Percentiles rank a stretch among this genome's conserved stretches.
Conservation (phyloP, 1,140 invertebrate genomes). For the Temnothorax curvispinosus region DNA sequence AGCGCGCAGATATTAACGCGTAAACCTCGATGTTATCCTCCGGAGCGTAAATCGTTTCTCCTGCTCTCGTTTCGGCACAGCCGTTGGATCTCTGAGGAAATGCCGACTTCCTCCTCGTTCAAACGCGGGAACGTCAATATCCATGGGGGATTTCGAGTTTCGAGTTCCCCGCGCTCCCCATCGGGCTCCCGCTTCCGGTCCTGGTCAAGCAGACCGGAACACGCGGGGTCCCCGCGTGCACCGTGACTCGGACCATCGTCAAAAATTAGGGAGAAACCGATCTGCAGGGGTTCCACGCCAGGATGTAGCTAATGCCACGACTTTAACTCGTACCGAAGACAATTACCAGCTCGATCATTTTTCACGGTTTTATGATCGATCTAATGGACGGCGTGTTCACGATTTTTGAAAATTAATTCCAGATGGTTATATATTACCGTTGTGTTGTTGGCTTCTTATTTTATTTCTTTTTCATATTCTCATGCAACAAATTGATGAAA, state of each 20-base stretch:
- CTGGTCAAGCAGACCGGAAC: slow-evolving; percentile 78
- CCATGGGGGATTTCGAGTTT: slow-evolving; percentile 72
- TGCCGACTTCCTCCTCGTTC: slow-evolving; percentile 65
- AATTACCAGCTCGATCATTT: slow-evolving; percentile 78
- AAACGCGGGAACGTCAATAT: slow-evolving; percentile 67
- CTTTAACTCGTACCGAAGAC: slow-evolving; percentile 75
- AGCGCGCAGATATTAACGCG: background rate
- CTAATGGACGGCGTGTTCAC: slow-evolving; percentile 65
- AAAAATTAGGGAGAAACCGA: slow-evolving; percentile 77
- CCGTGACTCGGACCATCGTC: slow-evolving; percentile 70
- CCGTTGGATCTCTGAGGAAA: slow-evolving; percentile 52
- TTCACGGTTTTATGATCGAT: slow-evolving; percentile 71
- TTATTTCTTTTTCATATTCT: background rate
- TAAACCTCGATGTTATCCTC: slow-evolving; percentile 10
- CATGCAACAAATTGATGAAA: background rate
- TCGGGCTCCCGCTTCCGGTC: slow-evolving; percentile 76
- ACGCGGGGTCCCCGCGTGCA: slow-evolving; percentile 66
- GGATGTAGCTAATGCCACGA: slow-evolving; percentile 80
- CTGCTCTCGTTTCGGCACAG: slow-evolving; percentile 61
- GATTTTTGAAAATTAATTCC: slow-evolving; percentile 41
- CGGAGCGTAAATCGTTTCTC: slow-evolving; percentile 70
- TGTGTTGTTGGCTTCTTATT: background rate
- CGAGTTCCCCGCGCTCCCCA: slow-evolving; percentile 60
- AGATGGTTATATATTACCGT: background rate
- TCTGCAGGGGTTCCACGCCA: slow-evolving; percentile 79